Evolutionary conservation across 2,888 invertebrate species (phyloP), one percentile per base, ranked within the genome.

Genomic region (Allophyes oxyacanthae): DNA sequence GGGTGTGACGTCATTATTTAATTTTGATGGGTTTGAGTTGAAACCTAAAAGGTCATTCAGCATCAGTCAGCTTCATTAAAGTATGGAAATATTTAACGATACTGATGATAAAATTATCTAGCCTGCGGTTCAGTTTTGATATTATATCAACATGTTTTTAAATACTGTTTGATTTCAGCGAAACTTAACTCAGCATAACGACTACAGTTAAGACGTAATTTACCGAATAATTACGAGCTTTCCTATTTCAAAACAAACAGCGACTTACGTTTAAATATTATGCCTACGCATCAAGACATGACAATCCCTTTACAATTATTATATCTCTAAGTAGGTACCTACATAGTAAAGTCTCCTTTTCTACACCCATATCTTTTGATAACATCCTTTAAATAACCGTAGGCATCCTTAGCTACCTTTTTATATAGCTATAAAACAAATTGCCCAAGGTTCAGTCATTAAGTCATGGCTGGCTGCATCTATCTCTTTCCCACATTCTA

Each of bases 401-500:
- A 36, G 20, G 8, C 33, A 45, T 44, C 10, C 38, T 40, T 10
- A 43, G 44, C 20, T 45, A 37, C 33, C 40, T 45, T 28, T 34
- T 45, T 36, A 46, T 38, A n/a, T 20, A 40, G 20, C 34, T 40
- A 44, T 28, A n/a, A 43, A 56, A 55, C 15, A 64, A 55, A 59
- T 38, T 44, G 28, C 11, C 43, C 25, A 61, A 64, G 46, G 52
- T 60, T 33, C 20, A 30, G 54, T 46, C 48, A 20, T n/a, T 15
- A 51, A 60, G 55, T 53, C 38, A 28, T 37, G 32, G 14, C 26
- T 36, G 43, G 10, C 37, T 30, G 44, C 34, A 32, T 56, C 46
- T 50, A 46, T 71, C 76, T 71, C 64, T 53, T 57, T 72, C 53
- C 14, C 33, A 43, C 64, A 46, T 42, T 43, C 52, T 52, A 53